A percentile compares a stretch with the other conserved stretches of the same genome.
phyloP scores from a whole-genome alignment of 2,888 invertebrate genomes.

The Liopterus haemorrhoidalis region DNA sequence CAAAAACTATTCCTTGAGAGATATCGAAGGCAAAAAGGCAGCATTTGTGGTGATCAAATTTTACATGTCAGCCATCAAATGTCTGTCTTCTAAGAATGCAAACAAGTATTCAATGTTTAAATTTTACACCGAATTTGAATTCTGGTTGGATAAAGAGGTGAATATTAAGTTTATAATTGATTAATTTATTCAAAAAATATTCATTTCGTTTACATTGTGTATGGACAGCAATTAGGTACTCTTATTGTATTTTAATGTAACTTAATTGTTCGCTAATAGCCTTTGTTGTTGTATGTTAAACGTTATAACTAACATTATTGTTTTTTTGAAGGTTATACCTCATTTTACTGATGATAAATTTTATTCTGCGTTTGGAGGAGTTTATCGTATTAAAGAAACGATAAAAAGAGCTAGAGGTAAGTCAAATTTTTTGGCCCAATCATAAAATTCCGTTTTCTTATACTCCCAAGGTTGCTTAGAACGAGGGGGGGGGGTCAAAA shows the following conservation, averaged over 20 bases:
- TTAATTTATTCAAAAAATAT: slow-evolving; percentile 8
- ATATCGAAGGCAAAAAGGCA: slow-evolving; percentile 44
- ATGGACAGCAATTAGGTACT: background rate
- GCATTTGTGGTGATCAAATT: slow-evolving; percentile 49
- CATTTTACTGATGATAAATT: slow-evolving; percentile 56
- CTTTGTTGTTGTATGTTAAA: background rate
- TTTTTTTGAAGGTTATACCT: slow-evolving; percentile 44
- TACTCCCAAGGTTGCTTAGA: too few relatives aligned
- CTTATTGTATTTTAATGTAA: background rate
- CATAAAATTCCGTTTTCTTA: too few relatives aligned
- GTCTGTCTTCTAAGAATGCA: slow-evolving; percentile 45
- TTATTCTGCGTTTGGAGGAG: slow-evolving; percentile 50
- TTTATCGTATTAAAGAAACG: slow-evolving; percentile 43
- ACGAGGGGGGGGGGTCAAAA: too few relatives aligned
- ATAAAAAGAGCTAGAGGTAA: slow-evolving; percentile 40
- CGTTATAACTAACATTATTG: slow-evolving; percentile 11
- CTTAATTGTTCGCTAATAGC: background rate
- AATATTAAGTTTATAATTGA: slow-evolving; percentile 31
- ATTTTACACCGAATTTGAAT: slow-evolving; percentile 51
- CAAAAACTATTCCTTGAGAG: slow-evolving; percentile 48
- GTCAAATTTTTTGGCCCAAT: slow-evolving; percentile 10
- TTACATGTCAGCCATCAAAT: slow-evolving; percentile 51
- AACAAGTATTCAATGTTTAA: slow-evolving; percentile 39
- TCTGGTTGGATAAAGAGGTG: slow-evolving; percentile 51
- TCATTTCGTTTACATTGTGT: background rate